A percentile compares a stretch with the other conserved stretches of the same genome.
Conservation (phyloP, 2,113 vertebrate species). For the Grammomys surdaster region DNA sequence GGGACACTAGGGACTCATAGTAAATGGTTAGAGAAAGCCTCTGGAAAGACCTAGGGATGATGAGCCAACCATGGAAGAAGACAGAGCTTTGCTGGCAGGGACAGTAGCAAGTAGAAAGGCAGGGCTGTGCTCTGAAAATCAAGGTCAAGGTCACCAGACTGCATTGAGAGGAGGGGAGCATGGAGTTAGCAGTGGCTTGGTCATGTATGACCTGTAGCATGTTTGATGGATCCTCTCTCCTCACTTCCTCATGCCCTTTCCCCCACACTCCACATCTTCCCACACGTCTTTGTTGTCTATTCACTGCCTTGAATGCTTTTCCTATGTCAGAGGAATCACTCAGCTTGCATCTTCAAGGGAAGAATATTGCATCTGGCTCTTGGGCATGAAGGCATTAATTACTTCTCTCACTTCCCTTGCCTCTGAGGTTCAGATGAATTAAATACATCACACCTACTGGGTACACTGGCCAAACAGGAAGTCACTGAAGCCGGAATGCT, state of each 20-base stretch:
- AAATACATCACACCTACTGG: no score
- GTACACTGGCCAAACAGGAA: not conserved
- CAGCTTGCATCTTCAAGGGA: not conserved
- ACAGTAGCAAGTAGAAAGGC: not conserved
- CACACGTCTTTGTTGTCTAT: not conserved
- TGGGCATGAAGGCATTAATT: not conserved
- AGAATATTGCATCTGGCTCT: not conserved
- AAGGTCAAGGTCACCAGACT: not conserved
- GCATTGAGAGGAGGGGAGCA: not conserved
- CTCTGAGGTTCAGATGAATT: not conserved
- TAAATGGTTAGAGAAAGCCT: not conserved
- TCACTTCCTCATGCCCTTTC: not conserved
- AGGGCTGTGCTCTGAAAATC: not conserved
- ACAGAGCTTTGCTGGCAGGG: not conserved
- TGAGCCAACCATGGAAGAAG: not conserved
- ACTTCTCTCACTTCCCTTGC: not conserved
- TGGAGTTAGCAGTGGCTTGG: no score
- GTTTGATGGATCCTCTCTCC: not conserved
- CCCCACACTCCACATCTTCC: not conserved
- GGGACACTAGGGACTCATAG: not conserved
- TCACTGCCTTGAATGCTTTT: not conserved
- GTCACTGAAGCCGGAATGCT: not conserved
- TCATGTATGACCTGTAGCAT: not conserved
- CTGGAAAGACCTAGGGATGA: not conserved
- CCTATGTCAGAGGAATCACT: not conserved